Conservation (phyloP, 2,797 vertebrate genomes). For the Acipenser oxyrinchus region DNA sequence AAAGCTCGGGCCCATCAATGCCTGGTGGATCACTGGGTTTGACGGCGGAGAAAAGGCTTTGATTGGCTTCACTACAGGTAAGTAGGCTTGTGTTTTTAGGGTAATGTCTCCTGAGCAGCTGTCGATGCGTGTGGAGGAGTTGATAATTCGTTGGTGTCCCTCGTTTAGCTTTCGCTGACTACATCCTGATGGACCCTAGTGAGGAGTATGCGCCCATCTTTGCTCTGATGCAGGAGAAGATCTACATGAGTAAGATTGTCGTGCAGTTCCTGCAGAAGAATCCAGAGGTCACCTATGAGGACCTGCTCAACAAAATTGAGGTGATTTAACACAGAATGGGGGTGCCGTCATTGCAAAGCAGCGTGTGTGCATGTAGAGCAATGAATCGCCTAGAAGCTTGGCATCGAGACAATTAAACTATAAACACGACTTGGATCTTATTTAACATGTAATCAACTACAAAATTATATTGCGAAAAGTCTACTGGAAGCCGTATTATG, state of each 20-base stretch:
- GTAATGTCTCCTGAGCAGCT: not conserved
- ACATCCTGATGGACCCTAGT: conserved; percentile 90
- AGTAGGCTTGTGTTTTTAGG: not conserved
- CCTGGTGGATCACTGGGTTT: conserved; percentile 97
- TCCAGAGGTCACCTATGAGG: conserved; percentile 79
- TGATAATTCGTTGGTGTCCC: not conserved
- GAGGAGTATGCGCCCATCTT: conserved; percentile 84
- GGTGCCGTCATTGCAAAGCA: too few species aligned
- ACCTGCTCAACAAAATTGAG: conserved; percentile 93
- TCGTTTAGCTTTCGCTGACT: conserved; percentile 81
- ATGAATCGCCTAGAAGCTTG: too few species aligned
- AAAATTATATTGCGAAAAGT: too few species aligned
- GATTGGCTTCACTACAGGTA: conserved; percentile 92
- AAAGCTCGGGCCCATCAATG: conserved; percentile 89
- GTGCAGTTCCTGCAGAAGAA: conserved; percentile 92
- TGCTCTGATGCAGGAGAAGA: conserved; percentile 92
- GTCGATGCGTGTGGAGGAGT: not conserved
- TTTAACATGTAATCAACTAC: too few species aligned
- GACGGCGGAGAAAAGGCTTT: conserved; percentile 92
- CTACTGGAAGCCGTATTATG: too few species aligned
- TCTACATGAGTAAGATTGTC: conserved; percentile 97
- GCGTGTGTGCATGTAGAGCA: too few species aligned
- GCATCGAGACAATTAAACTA: too few species aligned
- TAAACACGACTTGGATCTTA: too few species aligned
- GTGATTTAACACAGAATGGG: conserved; percentile 36